Conservation (phyloP, 2,797 vertebrate species). For the Gymnoscopelus braueri region DNA sequence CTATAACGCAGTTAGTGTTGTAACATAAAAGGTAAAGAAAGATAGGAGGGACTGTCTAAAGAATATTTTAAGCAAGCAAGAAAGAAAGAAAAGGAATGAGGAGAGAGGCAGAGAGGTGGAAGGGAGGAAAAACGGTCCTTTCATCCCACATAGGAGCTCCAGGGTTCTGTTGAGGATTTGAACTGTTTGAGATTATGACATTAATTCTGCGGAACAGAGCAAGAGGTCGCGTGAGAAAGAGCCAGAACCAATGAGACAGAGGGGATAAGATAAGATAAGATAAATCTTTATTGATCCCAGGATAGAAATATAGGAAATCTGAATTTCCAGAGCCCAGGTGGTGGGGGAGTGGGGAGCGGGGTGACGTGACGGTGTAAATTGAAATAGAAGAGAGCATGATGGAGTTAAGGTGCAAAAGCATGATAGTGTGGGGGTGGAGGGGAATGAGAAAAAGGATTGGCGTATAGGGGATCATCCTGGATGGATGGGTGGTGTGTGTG, state of each 20-base stretch:
- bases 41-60: neutral
- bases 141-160: neutral
- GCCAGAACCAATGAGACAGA: constrained; percentile 29
- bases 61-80: neutral
- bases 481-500: neutral
- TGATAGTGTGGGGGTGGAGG: constrained; percentile 17
- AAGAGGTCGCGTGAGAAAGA: constrained; percentile 23
- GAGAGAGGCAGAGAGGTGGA: neutral
- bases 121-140: neutral
- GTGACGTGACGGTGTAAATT: constrained; percentile 49
- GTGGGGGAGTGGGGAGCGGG: constrained; percentile 4
- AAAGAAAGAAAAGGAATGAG: too few relatives aligned
- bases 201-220: constrained; percentile 49
- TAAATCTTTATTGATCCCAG: neutral
- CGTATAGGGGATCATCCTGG: constrained; percentile 21
- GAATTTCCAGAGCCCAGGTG: constrained; percentile 38
- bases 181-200: constrained; percentile 34
- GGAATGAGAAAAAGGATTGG: neutral
- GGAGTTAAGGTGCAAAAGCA: constrained; percentile 46
- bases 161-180: constrained; percentile 8
- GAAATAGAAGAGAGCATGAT: constrained; percentile 1
- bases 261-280: neutral
- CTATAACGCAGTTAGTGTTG: too few relatives aligned
- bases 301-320: too few relatives aligned
- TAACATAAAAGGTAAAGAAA: neutral